These are phyloP conservation scores for Syritta pipiens DNA, from an alignment of 2,888 invertebrate species.

Conservation along the genomic window DNA sequence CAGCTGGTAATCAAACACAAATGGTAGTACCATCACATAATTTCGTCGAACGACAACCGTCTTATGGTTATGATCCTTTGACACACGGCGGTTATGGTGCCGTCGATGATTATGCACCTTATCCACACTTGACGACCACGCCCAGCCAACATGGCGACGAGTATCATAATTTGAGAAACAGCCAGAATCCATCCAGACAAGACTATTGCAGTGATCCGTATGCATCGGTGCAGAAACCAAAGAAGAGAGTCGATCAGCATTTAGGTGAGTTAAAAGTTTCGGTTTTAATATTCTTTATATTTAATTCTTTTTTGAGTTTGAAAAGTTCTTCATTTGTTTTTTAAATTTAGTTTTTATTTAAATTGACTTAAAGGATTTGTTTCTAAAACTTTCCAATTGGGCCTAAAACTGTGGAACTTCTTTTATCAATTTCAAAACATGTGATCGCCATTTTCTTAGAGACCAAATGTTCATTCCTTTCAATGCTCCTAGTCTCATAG, in stretches of 20 bases:
- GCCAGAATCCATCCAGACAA: constrained; percentile 91
- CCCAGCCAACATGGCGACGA: constrained; percentile 85
- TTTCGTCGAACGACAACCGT: constrained; percentile 84
- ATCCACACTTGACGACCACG: constrained; percentile 87
- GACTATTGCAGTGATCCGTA: constrained; percentile 94
- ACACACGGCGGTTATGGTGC: constrained; percentile 91
- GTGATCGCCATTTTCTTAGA: too few species aligned
- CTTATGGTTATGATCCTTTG: constrained; percentile 88
- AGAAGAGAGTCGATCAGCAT: constrained; percentile 92
- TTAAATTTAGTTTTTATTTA: not conserved
- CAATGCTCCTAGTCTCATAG: too few species aligned
- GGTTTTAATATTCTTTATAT: not conserved
- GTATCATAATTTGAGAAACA: constrained; percentile 85
- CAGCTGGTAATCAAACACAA: constrained; percentile 84
- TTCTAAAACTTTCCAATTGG: not conserved
- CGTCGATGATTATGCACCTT: constrained; percentile 91
- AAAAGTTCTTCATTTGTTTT: not conserved
- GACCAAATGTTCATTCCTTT: too few species aligned
- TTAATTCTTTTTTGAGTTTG: constrained; percentile 26
- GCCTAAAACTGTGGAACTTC: too few species aligned
- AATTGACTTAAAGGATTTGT: too few species aligned
- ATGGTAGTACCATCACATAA: constrained; percentile 82
- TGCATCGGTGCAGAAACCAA: constrained; percentile 93
- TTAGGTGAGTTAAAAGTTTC: constrained; percentile 84
- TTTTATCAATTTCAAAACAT: too few species aligned